Base-by-base conservation (phyloP, 2,797 vertebrate genomes). In the Geotrypetes seraphini region DNA sequence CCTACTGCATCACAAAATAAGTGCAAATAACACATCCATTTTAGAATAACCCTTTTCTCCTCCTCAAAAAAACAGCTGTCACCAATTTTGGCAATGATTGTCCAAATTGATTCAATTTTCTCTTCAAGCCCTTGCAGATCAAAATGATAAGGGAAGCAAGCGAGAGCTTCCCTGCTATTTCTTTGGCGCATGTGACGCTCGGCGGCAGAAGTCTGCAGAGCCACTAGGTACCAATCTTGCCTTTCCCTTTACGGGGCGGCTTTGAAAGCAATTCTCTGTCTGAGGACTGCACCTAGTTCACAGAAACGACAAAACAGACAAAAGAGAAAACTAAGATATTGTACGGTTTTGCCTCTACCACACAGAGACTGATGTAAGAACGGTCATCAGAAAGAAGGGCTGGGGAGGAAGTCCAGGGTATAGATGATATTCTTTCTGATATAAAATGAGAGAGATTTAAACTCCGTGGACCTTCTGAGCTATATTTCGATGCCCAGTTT, bases 31-130 rank as follows among this genome's bases (percentile, higher is more conserved):
- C n/a, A 17, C 25, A 21, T 10, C 6, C 25, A 32, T 36, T 31
- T 10, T 10, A 27, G 28, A n/a, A 37, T 13, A 12, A 31, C 11
- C 17, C 10, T 46, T 34, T 32, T 16, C 18, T 33, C 12, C 18
- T 16, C 21, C 19, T 10, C 19, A n/a, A n/a, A n/a, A 16, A 19
- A 16, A 9, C 14, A 18, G 13, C 34, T 33, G 13, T 23, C 38
- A 25, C 36, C 8, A 43, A 40, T 43, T 37, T 16, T 18, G 33
- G 12, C 3, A 49, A 12, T 28, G n/a, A n/a, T 3, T 32, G 11
- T 39, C 33, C 22, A 37, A 29, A 39, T 27, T 48, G 44, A 40
- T 26, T 20, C 37, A 31, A 36, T 31, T 31, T 34, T 25, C 22
- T 21, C 10, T 27, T 30, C 16, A 26, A 20, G 31, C 14, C 33